Base-by-base conservation (phyloP, 2,888 invertebrate species). In the Leptinotarsa peninsularis region DNA sequence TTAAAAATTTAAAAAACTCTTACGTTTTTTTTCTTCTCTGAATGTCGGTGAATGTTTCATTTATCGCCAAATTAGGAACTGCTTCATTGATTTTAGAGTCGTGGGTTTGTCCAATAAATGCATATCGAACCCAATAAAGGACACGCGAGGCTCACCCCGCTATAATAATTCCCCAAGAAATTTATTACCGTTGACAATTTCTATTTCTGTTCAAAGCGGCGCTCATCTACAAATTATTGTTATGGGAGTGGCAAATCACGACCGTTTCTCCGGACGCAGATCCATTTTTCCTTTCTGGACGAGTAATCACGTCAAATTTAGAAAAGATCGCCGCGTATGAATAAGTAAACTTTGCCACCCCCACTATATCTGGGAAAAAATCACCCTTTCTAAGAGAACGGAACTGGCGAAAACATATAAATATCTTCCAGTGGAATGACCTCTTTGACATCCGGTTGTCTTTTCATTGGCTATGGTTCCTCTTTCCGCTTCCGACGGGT, bases 381-480 rank as follows among this genome's bases (percentile, higher is more conserved):
- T 81, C 84, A 84, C 85, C 85, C 85, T 83, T 82, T 82, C 79
- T 79, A 81, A 80, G 43, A 43, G 80, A 83, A 80, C 82, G 81
- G 81, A 82, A 82, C 82, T 81, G 82, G 82, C 84, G 83, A 85
- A 86, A 86, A 86, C 85, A 85, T 86, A 87, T 86, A 87, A 86
- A 87, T 86, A 85, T 86, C 86, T 86, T 86, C 86, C 86, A 86
- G 84, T 83, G 85, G 86, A 86, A 86, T 85, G 86, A 86, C 85
- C 85, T 85, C 84, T 86, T 84, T 86, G 84, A 85, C 86, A 84
- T 85, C 85, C 85, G 86, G 84, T 83, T 84, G 82, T 85, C 84
- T 84, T 80, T 83, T 84, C 83, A 86, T 85, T 86, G 85, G 86
- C 82, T 84, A 82, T 81, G 83, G 82, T 81, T 79, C 82, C 82